These are phyloP conservation scores for Cepphus grylle DNA, from an alignment of 2,113 vertebrate species.

Conservation along the genomic window DNA sequence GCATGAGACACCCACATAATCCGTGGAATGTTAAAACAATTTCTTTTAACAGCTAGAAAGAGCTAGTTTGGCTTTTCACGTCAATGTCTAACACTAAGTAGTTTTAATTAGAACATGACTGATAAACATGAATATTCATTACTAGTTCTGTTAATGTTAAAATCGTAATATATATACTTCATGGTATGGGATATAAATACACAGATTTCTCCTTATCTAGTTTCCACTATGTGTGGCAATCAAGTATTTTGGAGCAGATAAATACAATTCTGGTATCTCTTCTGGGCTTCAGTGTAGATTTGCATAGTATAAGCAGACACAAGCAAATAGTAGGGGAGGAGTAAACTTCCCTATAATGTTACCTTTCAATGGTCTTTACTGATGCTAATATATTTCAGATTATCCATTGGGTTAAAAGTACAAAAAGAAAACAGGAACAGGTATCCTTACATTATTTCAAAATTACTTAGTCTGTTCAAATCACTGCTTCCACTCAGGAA, in stretches of 20 bases:
- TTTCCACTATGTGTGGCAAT: neutral
- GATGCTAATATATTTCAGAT: neutral
- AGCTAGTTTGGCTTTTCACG: neutral
- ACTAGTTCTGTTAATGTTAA: neutral
- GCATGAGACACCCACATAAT: neutral
- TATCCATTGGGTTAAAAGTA: neutral
- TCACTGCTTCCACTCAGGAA: neutral
- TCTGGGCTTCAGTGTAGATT: neutral
- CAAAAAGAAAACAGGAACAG: neutral
- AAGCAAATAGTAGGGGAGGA: neutral
- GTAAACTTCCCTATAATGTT: neutral
- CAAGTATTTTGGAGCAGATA: neutral
- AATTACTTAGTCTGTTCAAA: neutral
- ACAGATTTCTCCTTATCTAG: neutral
- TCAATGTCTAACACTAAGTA: neutral
- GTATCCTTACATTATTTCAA: neutral
- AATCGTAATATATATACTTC: neutral
- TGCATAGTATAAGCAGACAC: neutral
- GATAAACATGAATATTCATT: slow-evolving; percentile 26
- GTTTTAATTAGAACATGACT: slow-evolving; percentile 9
- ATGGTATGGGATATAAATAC: neutral
- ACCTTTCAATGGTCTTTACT: neutral
- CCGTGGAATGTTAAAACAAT: neutral
- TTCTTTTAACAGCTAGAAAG: slow-evolving; percentile 1
- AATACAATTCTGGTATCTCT: neutral